Evolutionary conservation across 2,888 invertebrate species (phyloP).

Genomic region (Lasioglossum figueresi): DNA sequence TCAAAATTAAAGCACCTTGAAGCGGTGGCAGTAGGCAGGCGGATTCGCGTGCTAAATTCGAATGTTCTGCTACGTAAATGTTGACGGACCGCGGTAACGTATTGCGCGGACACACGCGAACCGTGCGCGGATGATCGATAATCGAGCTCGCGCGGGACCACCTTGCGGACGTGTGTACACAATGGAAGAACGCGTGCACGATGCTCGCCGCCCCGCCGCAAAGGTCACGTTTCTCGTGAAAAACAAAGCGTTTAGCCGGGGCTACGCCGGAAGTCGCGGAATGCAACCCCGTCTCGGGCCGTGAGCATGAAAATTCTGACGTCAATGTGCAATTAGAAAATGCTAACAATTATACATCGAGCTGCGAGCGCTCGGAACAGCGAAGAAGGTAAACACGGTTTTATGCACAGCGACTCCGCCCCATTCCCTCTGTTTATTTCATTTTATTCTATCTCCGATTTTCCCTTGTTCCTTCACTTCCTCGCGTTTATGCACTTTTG

Average conservation of each 20-base stretch:
- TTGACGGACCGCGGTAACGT: constrained; percentile 56
- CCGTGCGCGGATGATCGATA: constrained; percentile 52
- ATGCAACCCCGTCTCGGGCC: neutral
- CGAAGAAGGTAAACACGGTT: neutral
- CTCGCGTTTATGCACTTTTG: neutral
- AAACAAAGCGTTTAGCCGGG: constrained; percentile 25
- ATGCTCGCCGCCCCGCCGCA: constrained; percentile 33
- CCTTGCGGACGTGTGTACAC: constrained; percentile 44
- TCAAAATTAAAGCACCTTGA: constrained; percentile 34
- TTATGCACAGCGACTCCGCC: neutral
- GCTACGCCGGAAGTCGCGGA: constrained; percentile 13
- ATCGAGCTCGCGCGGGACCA: constrained; percentile 53
- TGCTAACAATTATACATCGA: neutral
- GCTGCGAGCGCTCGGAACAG: neutral
- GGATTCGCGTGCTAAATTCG: constrained; percentile 57
- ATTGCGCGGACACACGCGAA: constrained; percentile 49
- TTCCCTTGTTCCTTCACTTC: neutral
- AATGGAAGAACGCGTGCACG: constrained; percentile 41
- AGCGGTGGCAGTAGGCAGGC: constrained; percentile 27
- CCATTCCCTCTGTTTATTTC: neutral
- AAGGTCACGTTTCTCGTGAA: constrained; percentile 52
- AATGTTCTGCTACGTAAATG: constrained; percentile 55
- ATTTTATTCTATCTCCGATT: neutral
- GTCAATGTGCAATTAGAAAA: constrained; percentile 2
- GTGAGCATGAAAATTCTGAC: neutral